These are phyloP conservation scores for Heloderma charlesbogerti DNA, from an alignment of 2,113 vertebrate genomes.

Conservation along the genomic window DNA sequence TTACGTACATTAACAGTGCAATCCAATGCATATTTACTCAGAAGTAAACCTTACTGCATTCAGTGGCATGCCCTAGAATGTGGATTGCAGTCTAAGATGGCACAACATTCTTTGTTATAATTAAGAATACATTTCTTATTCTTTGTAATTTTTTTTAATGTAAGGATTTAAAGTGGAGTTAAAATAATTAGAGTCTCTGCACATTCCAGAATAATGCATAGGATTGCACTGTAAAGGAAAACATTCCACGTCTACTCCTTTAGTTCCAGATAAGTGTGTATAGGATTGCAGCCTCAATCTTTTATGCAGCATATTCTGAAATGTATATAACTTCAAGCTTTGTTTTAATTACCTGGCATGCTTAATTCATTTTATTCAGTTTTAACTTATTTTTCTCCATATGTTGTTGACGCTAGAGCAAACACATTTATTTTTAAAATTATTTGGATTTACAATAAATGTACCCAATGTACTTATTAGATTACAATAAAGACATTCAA, in stretches of 20 bases:
- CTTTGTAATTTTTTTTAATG: background rate
- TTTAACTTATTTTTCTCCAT: background rate
- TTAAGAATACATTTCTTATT: background rate
- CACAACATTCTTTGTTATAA: background rate
- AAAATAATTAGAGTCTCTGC: background rate
- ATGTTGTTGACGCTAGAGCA: background rate
- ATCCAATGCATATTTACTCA: background rate
- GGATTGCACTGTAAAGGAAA: background rate
- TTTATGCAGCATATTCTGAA: background rate
- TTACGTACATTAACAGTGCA: background rate
- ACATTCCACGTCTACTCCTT: background rate
- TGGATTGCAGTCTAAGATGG: too few species aligned
- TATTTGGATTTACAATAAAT: background rate
- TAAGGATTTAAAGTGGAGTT: background rate
- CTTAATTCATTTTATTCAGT: background rate
- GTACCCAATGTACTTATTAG: background rate
- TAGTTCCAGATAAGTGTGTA: background rate
- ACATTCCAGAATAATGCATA: background rate
- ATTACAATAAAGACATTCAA: background rate
- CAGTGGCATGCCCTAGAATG: too few species aligned
- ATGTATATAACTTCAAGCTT: background rate
- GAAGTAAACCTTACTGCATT: background rate
- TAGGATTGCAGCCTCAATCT: background rate
- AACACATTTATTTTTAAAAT: background rate
- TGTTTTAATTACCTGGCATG: background rate